A percentile compares a stretch with the other conserved stretches of the same genome.
phyloP scores from a whole-genome alignment of 2,888 invertebrate species.

The Blera fallax region DNA sequence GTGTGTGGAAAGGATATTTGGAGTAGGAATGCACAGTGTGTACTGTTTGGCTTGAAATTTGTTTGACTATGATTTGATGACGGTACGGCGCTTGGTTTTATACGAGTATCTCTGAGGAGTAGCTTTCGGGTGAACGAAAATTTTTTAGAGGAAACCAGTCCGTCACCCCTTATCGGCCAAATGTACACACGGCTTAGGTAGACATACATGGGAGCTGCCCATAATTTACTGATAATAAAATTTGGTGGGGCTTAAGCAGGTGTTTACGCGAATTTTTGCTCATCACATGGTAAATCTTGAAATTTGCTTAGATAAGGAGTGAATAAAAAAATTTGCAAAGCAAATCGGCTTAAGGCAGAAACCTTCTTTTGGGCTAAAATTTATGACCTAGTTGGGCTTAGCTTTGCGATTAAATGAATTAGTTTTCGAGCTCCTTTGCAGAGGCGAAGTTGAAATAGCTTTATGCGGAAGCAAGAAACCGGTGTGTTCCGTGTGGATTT shows the following conservation, averaged over 20 bases:
- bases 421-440: background rate
- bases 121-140: background rate
- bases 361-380: background rate
- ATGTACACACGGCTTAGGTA: background rate
- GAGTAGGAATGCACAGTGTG: background rate
- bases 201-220: slow-evolving; percentile 24
- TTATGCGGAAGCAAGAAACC: background rate
- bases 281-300: background rate
- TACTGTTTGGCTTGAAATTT: slow-evolving; percentile 1
- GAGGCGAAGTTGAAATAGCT: background rate
- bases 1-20: slow-evolving; percentile 8
- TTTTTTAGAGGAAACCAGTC: slow-evolving; percentile 4
- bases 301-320: slow-evolving; percentile 1
- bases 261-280: slow-evolving; percentile 1
- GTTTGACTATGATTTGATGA: slow-evolving; percentile 45
- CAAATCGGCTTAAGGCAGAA: background rate
- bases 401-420: background rate
- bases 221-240: slow-evolving; percentile 50
- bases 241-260: slow-evolving; percentile 2
- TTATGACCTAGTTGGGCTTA: background rate
- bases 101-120: slow-evolving; percentile 14
- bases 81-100: slow-evolving; percentile 1
- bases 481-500: background rate
- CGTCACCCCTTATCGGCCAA: slow-evolving; percentile 61
- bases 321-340: slow-evolving; percentile 9